These are phyloP conservation scores for Limnodromus scolopaceus DNA, from an alignment of 2,797 vertebrate species.

Conservation along the genomic window DNA sequence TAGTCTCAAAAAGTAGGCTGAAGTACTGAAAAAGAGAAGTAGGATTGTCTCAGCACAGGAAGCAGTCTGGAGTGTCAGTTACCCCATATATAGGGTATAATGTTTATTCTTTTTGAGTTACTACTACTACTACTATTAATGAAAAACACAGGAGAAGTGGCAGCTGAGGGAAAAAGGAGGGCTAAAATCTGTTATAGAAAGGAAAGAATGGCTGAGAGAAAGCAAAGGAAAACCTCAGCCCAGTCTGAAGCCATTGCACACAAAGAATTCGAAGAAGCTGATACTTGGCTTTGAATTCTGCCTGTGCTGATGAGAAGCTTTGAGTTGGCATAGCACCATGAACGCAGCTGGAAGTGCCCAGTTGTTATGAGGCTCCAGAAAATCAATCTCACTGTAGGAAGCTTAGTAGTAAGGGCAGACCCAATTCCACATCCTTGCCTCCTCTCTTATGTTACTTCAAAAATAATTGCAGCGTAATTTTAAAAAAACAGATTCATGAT, in stretches of 20 bases:
- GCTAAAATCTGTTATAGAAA: not conserved
- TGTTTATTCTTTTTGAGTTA: not conserved
- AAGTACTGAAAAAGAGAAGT: not conserved
- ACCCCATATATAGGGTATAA: fast-evolving
- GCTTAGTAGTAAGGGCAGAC: not conserved
- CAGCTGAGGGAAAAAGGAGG: not conserved
- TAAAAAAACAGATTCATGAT: not conserved
- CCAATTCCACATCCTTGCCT: not conserved
- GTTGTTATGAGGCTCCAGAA: not conserved
- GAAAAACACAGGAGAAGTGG: not conserved
- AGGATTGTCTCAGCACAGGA: not conserved
- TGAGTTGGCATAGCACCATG: not conserved
- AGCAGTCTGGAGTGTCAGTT: not conserved
- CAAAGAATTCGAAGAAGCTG: not conserved
- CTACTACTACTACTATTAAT: not conserved
- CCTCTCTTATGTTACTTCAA: not conserved
- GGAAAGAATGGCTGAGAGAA: not conserved
- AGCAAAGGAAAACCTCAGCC: not conserved
- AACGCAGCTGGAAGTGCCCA: not conserved
- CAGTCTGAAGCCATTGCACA: not conserved
- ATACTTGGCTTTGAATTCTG: not conserved
- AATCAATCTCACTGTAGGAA: not conserved
- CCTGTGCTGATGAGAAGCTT: not conserved
- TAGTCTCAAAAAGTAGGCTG: not conserved
- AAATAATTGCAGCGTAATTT: not conserved